Evolutionary conservation across 2,888 invertebrate species (phyloP), one percentile per base, ranked within the genome.

Genomic region (Sinohyriopsis cumingii): DNA sequence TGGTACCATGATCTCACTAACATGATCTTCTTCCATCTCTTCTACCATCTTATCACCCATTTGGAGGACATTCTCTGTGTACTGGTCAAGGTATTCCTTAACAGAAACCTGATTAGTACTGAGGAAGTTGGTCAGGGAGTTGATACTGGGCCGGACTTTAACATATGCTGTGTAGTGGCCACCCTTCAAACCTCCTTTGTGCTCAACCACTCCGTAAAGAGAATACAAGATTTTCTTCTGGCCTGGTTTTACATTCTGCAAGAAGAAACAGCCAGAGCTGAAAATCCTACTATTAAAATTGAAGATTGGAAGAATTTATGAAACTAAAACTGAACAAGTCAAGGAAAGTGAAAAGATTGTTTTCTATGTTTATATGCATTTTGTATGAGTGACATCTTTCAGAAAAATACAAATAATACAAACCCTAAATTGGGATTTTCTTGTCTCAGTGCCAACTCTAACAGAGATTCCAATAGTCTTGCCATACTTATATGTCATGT

Each of bases 151-250:
- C 15, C 91, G 82, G 66, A 95, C 95, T 91, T 97, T 97, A 3
- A 99, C 96, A 87, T 96, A 99, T 9, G 98, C 97, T 1, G 97
- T 95, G 88, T 99, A 99, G 88, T 95, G 95, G 45, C 95, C 95
- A 56, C 96, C 95, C 86, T 95, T 94, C 89, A 98, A 93, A 5
- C 95, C 94, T 0, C 99, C 99, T 67, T 95, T 94, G 88, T 99
- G 99, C 87, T 96, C 97, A 4, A 99, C 98, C 0, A 99, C 94
- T 0, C 97, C 99, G 85, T 97, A 99, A 67, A 99, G 91, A 0
- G 96, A 94, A 89, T 99, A 99, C 53, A 95, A 90, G 57, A 97
- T 91, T 86, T 93, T 92, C 80, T 91, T 92, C 86, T 94, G 94
- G 18, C 93, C 93, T 59, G 83, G 77, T 59, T 82, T 80, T 57